phyloP scores from a whole-genome alignment of 2,797 vertebrate genomes.

The Sebastes ruberrimus region DNA sequence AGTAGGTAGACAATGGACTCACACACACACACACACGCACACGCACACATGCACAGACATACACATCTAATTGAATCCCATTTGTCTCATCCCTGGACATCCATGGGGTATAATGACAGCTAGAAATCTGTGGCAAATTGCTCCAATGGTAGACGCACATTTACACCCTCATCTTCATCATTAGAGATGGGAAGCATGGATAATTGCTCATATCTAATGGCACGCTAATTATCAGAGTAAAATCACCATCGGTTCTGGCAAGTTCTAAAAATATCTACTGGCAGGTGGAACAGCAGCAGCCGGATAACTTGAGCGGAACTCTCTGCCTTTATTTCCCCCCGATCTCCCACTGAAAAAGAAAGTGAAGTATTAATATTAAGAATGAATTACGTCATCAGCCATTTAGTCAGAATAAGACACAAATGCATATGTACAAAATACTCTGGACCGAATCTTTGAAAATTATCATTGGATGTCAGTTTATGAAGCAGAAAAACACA shows the following conservation, averaged over 20 bases:
- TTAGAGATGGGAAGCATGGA: constrained; percentile 47
- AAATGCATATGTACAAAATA: not conserved
- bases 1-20: constrained; percentile 57
- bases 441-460: not conserved
- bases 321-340: not conserved
- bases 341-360: not conserved
- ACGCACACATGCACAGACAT: not conserved
- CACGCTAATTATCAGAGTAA: constrained; percentile 62
- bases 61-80: constrained; percentile 64
- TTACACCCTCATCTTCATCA: constrained; percentile 67
- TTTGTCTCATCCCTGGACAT: constrained; percentile 60
- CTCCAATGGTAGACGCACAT: constrained; percentile 53
- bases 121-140: constrained; percentile 60
- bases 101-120: constrained; percentile 57
- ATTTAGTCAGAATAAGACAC: not conserved
- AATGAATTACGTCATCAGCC: not conserved
- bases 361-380: not conserved
- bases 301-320: constrained; percentile 2
- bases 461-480: not conserved
- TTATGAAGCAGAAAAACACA: not conserved
- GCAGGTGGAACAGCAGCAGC: constrained; percentile 49
- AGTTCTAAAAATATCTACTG: constrained; percentile 49
- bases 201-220: constrained; percentile 72
- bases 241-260: constrained; percentile 50
- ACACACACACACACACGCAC: not conserved